Conservation (phyloP, 2,113 vertebrate genomes). For the Puffinus mauretanicus region DNA sequence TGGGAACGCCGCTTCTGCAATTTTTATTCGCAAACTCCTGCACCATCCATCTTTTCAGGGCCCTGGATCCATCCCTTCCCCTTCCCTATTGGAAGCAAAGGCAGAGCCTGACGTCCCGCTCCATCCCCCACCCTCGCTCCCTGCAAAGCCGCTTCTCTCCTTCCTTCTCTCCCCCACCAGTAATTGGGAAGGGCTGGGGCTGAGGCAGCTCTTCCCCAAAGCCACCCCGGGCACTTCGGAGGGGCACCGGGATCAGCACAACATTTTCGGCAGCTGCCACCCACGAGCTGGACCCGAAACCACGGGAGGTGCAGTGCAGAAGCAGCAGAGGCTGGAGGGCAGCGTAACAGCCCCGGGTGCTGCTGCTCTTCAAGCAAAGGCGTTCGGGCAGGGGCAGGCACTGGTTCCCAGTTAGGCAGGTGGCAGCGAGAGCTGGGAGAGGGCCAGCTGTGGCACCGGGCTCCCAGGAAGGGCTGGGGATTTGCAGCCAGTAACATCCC, state of each 20-base stretch:
- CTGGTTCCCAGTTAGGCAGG: background rate
- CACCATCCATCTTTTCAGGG: background rate
- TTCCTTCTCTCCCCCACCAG: background rate
- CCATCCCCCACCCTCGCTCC: background rate
- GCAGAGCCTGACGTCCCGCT: background rate
- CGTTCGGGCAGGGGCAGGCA: background rate
- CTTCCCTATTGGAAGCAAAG: background rate
- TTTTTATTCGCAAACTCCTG: background rate
- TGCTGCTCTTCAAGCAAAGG: background rate
- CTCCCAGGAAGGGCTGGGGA: background rate
- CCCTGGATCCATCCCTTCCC: background rate
- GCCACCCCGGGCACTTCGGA: background rate
- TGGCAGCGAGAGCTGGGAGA: background rate
- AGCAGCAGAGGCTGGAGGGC: background rate
- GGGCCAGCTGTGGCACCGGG: fast-evolving
- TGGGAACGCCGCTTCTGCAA: background rate
- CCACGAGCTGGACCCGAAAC: background rate
- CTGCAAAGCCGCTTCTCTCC: background rate
- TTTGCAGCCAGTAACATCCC: background rate
- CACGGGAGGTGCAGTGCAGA: background rate
- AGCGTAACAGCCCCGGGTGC: background rate
- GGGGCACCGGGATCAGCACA: background rate
- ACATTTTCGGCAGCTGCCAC: background rate
- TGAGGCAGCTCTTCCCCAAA: background rate
- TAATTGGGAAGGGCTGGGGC: background rate